Conservation (phyloP, 2,888 invertebrate species). For the Zootermopsis nevadensis region DNA sequence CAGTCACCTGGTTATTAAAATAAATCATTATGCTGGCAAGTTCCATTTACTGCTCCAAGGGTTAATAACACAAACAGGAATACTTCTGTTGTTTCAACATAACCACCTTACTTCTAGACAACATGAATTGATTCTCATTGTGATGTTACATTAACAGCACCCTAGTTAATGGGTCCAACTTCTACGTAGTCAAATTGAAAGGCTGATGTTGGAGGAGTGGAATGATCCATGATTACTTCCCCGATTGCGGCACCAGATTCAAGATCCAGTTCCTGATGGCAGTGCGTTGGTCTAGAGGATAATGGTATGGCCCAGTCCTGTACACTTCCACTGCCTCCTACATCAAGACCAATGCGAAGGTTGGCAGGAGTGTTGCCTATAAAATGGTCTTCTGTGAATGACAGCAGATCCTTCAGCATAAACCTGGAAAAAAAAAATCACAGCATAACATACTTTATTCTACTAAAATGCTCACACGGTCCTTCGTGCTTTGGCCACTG, state of each 20-base stretch:
- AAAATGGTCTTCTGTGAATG: slow-evolving; percentile 70
- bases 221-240: slow-evolving; percentile 31
- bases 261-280: slow-evolving; percentile 27
- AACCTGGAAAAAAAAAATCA: slow-evolving; percentile 61
- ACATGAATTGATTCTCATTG: neutral
- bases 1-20: too few species aligned
- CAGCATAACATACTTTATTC: too few species aligned
- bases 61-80: neutral
- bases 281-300: slow-evolving; percentile 9
- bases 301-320: slow-evolving; percentile 43
- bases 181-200: slow-evolving; percentile 62
- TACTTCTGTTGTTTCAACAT: neutral
- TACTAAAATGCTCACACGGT: too few species aligned
- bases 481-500: too few species aligned
- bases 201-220: slow-evolving; percentile 56
- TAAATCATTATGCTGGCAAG: too few species aligned
- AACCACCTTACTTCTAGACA: neutral
- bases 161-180: slow-evolving; percentile 61
- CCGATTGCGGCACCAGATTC: neutral
- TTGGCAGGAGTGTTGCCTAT: slow-evolving; percentile 64
- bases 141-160: neutral
- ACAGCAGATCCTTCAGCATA: slow-evolving; percentile 70
- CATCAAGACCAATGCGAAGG: slow-evolving; percentile 62
- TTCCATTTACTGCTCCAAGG: neutral
- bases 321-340: slow-evolving; percentile 58